Evolutionary conservation across 2,113 vertebrate species (phyloP).

Genomic region (Tinamus guttatus): DNA sequence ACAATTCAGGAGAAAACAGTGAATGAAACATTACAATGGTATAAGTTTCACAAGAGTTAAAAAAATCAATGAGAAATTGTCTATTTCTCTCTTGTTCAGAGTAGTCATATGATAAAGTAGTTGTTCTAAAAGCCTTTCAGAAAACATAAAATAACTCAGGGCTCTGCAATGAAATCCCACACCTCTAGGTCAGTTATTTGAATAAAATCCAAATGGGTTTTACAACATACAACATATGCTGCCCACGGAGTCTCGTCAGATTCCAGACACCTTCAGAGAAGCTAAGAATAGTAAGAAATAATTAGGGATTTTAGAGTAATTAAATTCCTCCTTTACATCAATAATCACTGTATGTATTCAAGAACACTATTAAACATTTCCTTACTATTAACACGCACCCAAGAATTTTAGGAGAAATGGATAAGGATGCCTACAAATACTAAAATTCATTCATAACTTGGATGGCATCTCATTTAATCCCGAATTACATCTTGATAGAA

Average conservation of each 20-base stretch:
- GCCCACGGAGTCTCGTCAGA: not conserved
- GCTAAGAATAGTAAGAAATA: not conserved
- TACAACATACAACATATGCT: not conserved
- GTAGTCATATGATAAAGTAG: not conserved
- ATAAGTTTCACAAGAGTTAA: not conserved
- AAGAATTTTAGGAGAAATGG: not conserved
- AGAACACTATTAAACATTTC: not conserved
- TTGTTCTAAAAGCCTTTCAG: not conserved
- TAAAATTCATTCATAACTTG: not conserved
- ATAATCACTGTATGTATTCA: not conserved
- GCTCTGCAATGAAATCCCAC: not conserved
- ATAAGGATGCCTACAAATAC: not conserved
- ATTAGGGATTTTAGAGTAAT: not conserved
- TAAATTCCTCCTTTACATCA: not conserved
- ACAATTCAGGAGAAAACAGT: not conserved
- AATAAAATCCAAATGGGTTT: not conserved
- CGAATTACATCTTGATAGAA: not conserved
- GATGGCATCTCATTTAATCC: not conserved
- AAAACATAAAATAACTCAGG: not conserved
- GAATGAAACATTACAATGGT: not conserved
- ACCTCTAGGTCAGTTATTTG: not conserved
- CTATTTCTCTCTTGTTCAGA: not conserved
- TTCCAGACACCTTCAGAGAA: not conserved
- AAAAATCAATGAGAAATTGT: not conserved
- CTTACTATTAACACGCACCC: not conserved